Conservation (phyloP, 2,888 invertebrate species). For the Dolichopus griseipennis region DNA sequence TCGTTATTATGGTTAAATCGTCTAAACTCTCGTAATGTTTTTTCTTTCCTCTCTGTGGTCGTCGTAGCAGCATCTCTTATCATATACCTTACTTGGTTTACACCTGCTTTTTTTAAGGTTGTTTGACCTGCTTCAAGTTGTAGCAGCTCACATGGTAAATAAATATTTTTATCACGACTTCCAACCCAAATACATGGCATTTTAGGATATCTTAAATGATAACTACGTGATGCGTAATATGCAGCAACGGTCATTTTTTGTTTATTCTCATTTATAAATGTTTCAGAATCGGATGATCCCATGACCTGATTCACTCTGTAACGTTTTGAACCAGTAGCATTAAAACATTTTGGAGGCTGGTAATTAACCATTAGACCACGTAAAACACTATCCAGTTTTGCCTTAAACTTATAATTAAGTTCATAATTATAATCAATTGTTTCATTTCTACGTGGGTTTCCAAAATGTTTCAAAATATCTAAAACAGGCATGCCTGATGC, state of each 20-base stretch:
- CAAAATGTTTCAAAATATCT: conserved; percentile 36
- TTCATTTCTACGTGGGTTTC: conserved; percentile 25
- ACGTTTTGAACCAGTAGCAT: conserved; percentile 22
- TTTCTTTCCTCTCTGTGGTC: conserved; percentile 64
- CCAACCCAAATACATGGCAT: conserved; percentile 84
- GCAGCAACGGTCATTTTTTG: conserved; percentile 40
- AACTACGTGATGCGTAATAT: conserved; percentile 31
- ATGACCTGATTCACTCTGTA: conserved; percentile 31
- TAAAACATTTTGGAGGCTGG: conserved; percentile 31
- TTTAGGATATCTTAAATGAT: conserved; percentile 50
- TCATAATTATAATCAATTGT: background rate
- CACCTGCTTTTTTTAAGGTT: conserved; percentile 62
- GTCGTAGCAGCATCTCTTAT: conserved; percentile 76
- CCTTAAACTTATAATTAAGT: background rate
- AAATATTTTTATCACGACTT: conserved; percentile 53
- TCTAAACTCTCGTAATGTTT: conserved; percentile 56
- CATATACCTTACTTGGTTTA: conserved; percentile 77
- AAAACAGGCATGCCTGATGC: conserved; percentile 50
- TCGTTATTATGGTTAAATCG: conserved; percentile 32
- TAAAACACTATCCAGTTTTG: conserved; percentile 23
- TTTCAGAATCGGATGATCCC: conserved; percentile 33
- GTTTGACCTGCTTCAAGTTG: conserved; percentile 70
- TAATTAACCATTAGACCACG: conserved; percentile 33
- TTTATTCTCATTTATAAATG: conserved; percentile 34
- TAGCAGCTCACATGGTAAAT: conserved; percentile 77